These are phyloP conservation scores for Enteromius afrohamiltoni DNA, from an alignment of 2,797 vertebrate species.

Conservation along the genomic window DNA sequence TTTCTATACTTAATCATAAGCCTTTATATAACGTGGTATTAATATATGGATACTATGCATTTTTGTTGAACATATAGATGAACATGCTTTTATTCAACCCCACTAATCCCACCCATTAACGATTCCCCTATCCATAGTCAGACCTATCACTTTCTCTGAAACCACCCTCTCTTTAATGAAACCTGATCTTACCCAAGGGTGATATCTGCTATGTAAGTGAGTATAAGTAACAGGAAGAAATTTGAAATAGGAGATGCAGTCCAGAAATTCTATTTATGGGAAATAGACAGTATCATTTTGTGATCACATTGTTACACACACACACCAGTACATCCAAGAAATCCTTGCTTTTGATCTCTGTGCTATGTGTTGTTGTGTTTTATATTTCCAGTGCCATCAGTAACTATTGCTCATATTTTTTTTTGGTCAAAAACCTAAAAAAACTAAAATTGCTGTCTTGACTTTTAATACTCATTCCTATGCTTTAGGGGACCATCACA, in stretches of 20 bases:
- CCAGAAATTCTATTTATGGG: neutral
- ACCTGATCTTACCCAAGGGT: constrained; percentile 5
- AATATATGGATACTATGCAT: neutral
- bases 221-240: neutral
- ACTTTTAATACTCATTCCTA: neutral
- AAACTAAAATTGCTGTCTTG: neutral
- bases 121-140: neutral
- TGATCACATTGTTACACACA: neutral
- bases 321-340: neutral
- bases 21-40: too few relatives aligned
- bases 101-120: neutral
- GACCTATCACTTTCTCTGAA: neutral
- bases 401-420: too few relatives aligned
- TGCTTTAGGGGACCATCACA: neutral
- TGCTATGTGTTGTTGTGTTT: neutral
- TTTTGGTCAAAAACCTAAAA: neutral
- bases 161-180: neutral
- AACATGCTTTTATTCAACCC: neutral
- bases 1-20: too few relatives aligned
- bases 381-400: neutral
- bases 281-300: neutral
- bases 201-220: neutral
- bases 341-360: neutral
- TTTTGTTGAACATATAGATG: neutral
- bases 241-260: neutral